Conservation (phyloP, 2,113 vertebrate genomes). For the Phalacrocorax pelagicus region DNA sequence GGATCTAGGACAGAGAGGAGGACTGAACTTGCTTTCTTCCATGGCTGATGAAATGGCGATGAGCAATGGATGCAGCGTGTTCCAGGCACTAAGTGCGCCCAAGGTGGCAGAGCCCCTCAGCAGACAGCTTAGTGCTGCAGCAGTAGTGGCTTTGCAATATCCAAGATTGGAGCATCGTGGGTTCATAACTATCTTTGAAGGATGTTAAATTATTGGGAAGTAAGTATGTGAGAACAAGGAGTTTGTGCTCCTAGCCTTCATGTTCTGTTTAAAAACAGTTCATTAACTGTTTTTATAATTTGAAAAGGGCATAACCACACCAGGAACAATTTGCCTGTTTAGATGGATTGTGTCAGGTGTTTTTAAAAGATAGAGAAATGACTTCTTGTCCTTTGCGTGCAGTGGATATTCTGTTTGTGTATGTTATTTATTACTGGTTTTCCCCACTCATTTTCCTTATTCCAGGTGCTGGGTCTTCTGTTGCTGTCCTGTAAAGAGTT, state of each 20-base stretch:
- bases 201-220: not conserved
- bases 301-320: not conserved
- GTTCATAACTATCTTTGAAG: not conserved
- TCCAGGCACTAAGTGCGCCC: not conserved
- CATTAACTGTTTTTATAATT: not conserved
- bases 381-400: not conserved
- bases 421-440: not conserved
- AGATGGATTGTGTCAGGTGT: not conserved
- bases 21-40: not conserved
- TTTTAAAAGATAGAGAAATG: not conserved
- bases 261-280: not conserved
- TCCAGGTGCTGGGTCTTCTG: not conserved
- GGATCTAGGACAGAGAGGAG: not conserved
- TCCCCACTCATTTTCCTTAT: not conserved
- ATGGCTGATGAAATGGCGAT: not conserved
- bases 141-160: not conserved
- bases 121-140: not conserved
- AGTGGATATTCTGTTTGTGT: not conserved
- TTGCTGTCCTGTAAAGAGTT: not conserved
- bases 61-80: not conserved
- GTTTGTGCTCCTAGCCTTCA: not conserved
- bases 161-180: no score
- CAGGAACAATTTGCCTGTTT: not conserved
- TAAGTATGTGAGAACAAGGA: not conserved
- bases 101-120: no score